Evolutionary conservation across 2,888 invertebrate genomes (phyloP), one percentile per base, ranked within the genome.

Genomic region (Stenurella melanura): DNA sequence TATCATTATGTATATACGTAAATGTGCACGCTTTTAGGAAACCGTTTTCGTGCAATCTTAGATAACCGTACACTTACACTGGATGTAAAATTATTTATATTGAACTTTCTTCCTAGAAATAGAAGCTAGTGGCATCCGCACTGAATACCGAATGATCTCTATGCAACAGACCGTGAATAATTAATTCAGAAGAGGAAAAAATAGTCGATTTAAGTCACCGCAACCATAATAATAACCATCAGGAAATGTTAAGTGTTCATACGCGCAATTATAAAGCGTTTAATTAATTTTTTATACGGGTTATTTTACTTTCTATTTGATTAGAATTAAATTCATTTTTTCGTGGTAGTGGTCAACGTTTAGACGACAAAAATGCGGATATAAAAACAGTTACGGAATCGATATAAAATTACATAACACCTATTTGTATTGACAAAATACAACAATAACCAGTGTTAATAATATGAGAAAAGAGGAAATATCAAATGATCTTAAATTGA

Each of bases 221-320:
- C 70, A 70, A 70, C 50, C 54, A 75, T 75, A 63, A 69, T 75
- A 63, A 69, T 69, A 70, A 75, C 63, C 61, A 75, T 70, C 56
- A 70, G 70, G 70, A 70, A 75, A 75, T 63, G 56, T 60, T 74
- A 61, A 19, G 18, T 19, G 58, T 21, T 58, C 58, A 58, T 58
- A 58, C 58, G 12, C 58, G 19, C 10, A 58, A 21, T 19, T 58
- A 58, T 11, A 9, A 57, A 57, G 15, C 42, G 42, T 42, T 42
- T 42, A 50, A 50, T 50, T 50, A 50, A 15, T 50, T 50, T 50
- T 50, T 50, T 50, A n/a, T 7, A n/a, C 12, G 50, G 4, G n/a
- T n/a, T 50, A n/a, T 50, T 50, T 50, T 50, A n/a, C 50, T 50
- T 50, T 50, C 50, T n/a, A 50, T 50, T 50, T 50, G 50, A n/a